Percentiles rank a stretch among this genome's conserved stretches.
Evolutionary conservation across 2,888 invertebrate species (phyloP).

Genomic region (Eupsilia transversa): DNA sequence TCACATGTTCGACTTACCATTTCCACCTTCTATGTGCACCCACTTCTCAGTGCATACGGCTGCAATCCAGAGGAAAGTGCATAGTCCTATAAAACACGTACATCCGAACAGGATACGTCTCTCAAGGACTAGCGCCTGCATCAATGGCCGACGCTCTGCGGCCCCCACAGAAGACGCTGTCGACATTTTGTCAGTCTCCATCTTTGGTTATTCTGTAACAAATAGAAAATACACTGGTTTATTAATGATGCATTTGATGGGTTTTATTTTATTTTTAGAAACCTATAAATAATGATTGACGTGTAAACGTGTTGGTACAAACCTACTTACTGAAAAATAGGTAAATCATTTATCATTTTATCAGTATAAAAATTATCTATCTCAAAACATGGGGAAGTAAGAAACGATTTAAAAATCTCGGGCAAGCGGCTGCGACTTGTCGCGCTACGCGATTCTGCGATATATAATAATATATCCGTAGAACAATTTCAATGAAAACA

Average conservation of each 20-base stretch:
- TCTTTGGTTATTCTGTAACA: conserved; percentile 69
- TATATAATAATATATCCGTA: too few relatives aligned
- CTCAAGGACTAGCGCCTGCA: conserved; percentile 92
- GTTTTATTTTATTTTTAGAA: background rate
- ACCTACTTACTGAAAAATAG: too few relatives aligned
- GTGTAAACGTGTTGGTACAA: too few relatives aligned
- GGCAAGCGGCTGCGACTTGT: too few relatives aligned
- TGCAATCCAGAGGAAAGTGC: conserved; percentile 93
- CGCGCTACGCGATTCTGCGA: too few relatives aligned
- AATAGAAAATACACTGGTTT: conserved; percentile 7
- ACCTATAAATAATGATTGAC: too few relatives aligned
- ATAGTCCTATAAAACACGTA: conserved; percentile 92
- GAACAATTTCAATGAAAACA: too few relatives aligned
- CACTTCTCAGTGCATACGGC: conserved; percentile 94
- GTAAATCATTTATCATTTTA: too few relatives aligned
- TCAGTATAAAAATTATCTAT: too few relatives aligned
- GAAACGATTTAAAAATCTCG: too few relatives aligned
- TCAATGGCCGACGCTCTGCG: conserved; percentile 90
- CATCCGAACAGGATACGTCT: conserved; percentile 93
- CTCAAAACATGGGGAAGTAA: too few relatives aligned
- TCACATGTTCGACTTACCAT: conserved; percentile 75
- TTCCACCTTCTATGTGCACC: conserved; percentile 90
- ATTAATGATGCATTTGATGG: background rate
- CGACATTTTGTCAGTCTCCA: conserved; percentile 90
- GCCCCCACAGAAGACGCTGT: conserved; percentile 92